Conservation (phyloP, 2,888 invertebrate genomes). For the Andrena hattorfiana region DNA sequence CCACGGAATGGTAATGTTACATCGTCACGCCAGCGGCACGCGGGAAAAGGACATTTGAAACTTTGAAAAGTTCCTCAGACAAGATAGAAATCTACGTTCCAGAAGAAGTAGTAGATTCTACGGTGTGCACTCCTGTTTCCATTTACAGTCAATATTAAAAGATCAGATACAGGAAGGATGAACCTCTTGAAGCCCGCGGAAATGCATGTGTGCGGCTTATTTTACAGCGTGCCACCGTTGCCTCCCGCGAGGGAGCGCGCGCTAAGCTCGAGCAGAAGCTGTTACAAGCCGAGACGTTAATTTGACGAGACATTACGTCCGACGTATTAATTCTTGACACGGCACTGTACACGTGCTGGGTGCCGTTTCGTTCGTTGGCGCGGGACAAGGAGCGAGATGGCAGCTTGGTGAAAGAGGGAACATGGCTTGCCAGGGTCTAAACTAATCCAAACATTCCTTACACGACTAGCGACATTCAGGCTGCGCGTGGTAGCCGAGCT, state of each 20-base stretch:
- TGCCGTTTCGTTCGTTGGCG: constrained; percentile 20
- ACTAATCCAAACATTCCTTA: constrained; percentile 74
- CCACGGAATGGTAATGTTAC: background rate
- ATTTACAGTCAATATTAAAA: too few relatives aligned
- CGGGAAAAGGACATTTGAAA: too few relatives aligned
- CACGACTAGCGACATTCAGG: constrained; percentile 22
- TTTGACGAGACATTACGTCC: constrained; percentile 38
- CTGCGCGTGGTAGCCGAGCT: constrained; percentile 51
- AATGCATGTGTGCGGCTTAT: constrained; percentile 7
- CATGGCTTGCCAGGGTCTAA: constrained; percentile 55
- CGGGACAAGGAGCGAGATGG: constrained; percentile 32
- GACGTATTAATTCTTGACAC: constrained; percentile 34
- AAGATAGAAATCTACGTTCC: too few relatives aligned
- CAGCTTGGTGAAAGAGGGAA: constrained; percentile 31
- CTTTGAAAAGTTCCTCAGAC: too few relatives aligned
- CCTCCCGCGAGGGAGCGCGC: background rate
- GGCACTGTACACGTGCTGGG: background rate
- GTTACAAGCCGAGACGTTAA: constrained; percentile 15
- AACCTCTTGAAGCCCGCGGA: too few relatives aligned
- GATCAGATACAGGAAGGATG: too few relatives aligned
- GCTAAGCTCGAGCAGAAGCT: background rate
- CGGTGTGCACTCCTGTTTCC: too few relatives aligned
- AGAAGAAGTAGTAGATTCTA: too few relatives aligned
- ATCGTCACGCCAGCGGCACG: too few relatives aligned
- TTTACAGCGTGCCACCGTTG: constrained; percentile 26